Evolutionary conservation across 2,797 vertebrate genomes (phyloP).

Genomic region (Phyllotis vaccarum): DNA sequence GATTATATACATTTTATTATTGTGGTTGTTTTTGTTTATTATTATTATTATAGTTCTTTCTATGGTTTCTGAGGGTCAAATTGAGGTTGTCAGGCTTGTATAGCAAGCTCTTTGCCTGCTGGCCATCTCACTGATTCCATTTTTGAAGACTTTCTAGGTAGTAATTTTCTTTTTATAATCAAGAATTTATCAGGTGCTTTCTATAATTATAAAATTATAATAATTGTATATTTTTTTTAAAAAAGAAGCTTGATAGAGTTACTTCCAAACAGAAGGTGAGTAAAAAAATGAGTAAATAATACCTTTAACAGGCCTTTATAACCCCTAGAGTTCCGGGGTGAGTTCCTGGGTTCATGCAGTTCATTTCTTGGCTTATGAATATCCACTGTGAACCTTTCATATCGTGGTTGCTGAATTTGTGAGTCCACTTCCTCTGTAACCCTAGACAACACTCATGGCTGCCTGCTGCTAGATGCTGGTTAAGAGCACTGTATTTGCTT

Average conservation of each 20-base stretch:
- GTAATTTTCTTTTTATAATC: neutral
- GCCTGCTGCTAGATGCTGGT: neutral
- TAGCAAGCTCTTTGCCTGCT: neutral
- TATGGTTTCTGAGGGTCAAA: neutral
- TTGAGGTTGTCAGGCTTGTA: neutral
- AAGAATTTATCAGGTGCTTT: neutral
- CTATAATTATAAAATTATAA: constrained; percentile 16
- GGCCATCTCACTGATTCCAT: neutral
- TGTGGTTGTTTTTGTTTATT: too few species aligned
- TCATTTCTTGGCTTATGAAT: neutral
- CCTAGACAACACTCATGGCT: neutral
- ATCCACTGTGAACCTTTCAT: neutral
- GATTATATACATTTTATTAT: neutral
- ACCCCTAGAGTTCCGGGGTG: neutral
- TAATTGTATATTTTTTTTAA: neutral
- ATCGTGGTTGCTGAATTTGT: neutral
- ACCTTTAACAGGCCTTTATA: neutral
- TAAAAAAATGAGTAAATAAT: neutral
- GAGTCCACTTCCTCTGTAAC: neutral
- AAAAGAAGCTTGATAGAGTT: neutral
- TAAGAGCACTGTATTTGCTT: neutral
- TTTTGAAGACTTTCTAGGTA: constrained; percentile 1
- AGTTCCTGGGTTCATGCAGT: neutral
- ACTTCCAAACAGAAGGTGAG: neutral
- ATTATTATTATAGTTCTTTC: neutral